phyloP scores from a whole-genome alignment of 2,797 vertebrate species.

The Alcedo quadribrachys region DNA sequence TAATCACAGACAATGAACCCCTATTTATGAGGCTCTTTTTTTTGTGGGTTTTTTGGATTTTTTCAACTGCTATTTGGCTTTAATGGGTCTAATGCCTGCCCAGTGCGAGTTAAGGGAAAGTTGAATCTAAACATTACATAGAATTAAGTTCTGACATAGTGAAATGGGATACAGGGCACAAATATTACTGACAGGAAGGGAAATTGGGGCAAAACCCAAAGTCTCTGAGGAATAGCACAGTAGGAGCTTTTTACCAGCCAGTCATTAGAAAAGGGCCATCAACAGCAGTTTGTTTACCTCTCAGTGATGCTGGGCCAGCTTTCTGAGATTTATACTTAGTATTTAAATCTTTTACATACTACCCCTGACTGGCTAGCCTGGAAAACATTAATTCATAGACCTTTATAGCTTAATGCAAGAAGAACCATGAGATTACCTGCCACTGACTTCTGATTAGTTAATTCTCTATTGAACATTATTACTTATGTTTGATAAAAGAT shows the following conservation, averaged over 20 bases:
- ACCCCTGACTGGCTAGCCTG: background rate
- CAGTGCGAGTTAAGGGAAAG: background rate
- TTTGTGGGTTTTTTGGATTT: background rate
- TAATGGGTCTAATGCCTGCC: background rate
- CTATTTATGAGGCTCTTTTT: background rate
- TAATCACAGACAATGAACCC: background rate
- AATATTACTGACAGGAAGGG: background rate
- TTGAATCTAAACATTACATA: background rate
- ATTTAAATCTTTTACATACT: background rate
- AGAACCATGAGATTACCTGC: background rate
- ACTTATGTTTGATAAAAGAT: background rate
- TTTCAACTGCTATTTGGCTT: background rate
- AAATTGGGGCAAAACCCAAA: background rate
- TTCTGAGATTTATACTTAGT: background rate
- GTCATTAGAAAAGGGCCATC: background rate
- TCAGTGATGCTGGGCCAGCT: background rate
- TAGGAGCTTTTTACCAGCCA: background rate
- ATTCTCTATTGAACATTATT: background rate
- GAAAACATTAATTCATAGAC: background rate
- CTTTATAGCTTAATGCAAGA: background rate
- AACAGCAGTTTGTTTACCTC: background rate
- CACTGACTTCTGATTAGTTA: background rate
- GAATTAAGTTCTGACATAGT: background rate
- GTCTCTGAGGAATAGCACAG: background rate
- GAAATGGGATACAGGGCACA: background rate